Base-by-base conservation (phyloP, 2,797 vertebrate genomes). In the Macroramphosus scolopax region DNA sequence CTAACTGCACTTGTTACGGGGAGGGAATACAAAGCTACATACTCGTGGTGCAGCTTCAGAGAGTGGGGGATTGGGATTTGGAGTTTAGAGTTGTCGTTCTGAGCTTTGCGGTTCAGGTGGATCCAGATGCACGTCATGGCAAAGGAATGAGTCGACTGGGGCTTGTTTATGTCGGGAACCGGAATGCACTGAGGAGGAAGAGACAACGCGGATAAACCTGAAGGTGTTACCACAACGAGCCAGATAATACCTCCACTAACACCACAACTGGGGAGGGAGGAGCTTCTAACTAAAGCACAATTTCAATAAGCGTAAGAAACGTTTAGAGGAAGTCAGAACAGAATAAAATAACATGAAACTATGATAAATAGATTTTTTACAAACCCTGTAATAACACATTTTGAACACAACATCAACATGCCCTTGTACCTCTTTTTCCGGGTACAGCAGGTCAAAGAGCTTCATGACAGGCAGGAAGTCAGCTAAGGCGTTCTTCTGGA, bases 111-210 rank as follows among this genome's bases (percentile, higher is more conserved):
- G 75, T 99, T 98, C 60, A 99, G 91, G 75, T 99, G 97, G 81
- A 99, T 98, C 97, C 97, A 99, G 80, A 99, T 99, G 86, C 95
- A 99, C 61, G 97, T 99, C 97, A 99, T 99, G 18, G 97, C 97
- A 70, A 98, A 99, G 39, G 96, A 93, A 45, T 99, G 97, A 18
- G 97, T 99, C 9, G 96, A 99, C 81, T 99, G 97, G 1, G 97
- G 96, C 63, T 98, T 99, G 90, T 93, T 98, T 66, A 99, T 99
- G 84, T 99, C 96, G 14, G 96, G 95, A 44, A 99, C 97, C n/a
- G 95, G 97, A 74, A 99, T 98, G 61, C 92, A 99, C 97, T 98
- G 46, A 18, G 57, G 17, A 2, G 24, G 35, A 5, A 16, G 32
- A 40, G 8, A 45, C 14, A 15, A 34, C 13, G n/a, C n/a, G n/a